These are phyloP conservation scores for Dipodomys spectabilis DNA, from an alignment of 2,113 vertebrate species.

Conservation along the genomic window DNA sequence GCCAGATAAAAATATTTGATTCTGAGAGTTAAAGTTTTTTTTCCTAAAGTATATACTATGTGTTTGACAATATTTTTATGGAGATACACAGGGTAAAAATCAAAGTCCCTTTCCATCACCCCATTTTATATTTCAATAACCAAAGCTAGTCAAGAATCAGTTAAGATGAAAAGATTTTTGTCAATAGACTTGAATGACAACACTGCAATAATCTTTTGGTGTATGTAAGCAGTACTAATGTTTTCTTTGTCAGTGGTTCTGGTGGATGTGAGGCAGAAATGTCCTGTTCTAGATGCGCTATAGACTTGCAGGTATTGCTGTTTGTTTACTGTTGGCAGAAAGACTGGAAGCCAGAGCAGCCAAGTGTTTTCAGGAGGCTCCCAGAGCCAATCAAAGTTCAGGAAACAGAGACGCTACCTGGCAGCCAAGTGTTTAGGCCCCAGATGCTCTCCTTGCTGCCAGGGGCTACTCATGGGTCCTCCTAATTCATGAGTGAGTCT, in stretches of 20 bases:
- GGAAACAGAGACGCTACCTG: background rate
- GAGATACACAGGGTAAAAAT: background rate
- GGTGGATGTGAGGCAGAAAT: background rate
- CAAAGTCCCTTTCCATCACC: background rate
- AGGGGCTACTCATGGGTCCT: background rate
- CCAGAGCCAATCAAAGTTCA: background rate
- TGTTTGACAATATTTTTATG: background rate
- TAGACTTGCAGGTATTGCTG: background rate
- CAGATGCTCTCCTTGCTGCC: background rate
- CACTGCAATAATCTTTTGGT: background rate
- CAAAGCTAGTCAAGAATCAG: background rate
- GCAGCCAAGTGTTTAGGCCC: background rate
- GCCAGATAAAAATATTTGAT: background rate
- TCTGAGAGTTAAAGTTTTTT: background rate
- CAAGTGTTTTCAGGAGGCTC: background rate
- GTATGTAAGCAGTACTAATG: background rate
- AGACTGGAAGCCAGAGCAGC: background rate
- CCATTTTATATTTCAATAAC: background rate
- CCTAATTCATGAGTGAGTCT: background rate
- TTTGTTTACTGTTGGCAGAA: background rate
- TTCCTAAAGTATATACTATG: background rate
- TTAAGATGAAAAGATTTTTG: background rate
- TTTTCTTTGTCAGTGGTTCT: slow-evolving; percentile 40
- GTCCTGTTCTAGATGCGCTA: background rate
- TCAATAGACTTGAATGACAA: background rate